phyloP scores from a whole-genome alignment of 2,113 vertebrate species.

The Oplegnathus fasciatus region DNA sequence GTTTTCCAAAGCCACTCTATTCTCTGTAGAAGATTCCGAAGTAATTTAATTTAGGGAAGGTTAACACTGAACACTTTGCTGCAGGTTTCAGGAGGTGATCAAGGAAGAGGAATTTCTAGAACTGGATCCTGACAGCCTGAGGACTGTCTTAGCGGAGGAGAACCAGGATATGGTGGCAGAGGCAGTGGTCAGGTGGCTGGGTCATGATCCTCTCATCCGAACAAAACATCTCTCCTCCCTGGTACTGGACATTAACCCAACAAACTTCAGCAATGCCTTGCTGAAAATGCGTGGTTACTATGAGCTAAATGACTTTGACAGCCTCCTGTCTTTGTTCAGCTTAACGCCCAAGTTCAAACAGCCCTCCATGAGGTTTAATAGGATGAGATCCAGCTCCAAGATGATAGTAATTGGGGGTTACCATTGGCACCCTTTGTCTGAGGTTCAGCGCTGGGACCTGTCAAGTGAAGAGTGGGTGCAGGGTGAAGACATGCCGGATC shows the following conservation, averaged over 20 bases:
- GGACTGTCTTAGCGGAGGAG: neutral
- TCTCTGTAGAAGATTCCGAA: neutral
- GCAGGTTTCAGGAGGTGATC: neutral
- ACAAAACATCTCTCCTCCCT: neutral
- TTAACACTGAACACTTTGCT: neutral
- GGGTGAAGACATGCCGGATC: neutral
- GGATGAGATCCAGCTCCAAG: neutral
- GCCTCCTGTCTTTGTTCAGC: neutral
- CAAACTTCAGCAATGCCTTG: neutral
- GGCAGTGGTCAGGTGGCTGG: neutral
- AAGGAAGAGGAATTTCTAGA: neutral
- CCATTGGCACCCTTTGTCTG: neutral
- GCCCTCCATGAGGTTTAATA: neutral
- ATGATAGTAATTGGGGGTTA: neutral
- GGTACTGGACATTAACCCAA: neutral
- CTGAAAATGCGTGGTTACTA: neutral
- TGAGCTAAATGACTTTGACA: neutral
- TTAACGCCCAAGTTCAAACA: neutral
- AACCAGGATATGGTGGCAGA: neutral
- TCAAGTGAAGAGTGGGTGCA: neutral
- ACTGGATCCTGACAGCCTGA: constrained; percentile 3
- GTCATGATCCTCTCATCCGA: neutral
- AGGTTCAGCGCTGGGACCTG: neutral
- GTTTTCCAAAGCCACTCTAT: neutral
- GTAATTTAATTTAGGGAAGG: neutral